Conservation (phyloP, 2,113 vertebrate species). For the Nothocercus nigrocapillus region DNA sequence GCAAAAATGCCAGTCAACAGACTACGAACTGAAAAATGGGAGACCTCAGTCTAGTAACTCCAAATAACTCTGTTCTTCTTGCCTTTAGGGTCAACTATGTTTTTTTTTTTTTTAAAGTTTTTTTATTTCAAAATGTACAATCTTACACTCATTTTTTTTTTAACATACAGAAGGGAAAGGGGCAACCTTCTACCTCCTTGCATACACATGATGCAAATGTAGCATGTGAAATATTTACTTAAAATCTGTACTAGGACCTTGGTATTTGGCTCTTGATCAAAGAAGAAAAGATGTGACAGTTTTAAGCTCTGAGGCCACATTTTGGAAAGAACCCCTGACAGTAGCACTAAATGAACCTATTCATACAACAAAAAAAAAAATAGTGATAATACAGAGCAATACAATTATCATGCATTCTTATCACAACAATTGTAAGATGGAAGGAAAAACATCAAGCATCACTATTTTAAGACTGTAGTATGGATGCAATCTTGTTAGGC, state of each 20-base stretch:
- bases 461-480: conserved; percentile 1
- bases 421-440: neutral
- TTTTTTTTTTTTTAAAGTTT: neutral
- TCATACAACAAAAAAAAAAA: neutral
- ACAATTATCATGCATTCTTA: conserved; percentile 1
- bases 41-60: neutral
- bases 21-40: neutral
- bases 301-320: neutral
- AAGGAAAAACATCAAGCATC: neutral
- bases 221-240: neutral
- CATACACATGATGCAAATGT: neutral
- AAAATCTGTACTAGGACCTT: neutral
- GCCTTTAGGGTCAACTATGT: neutral
- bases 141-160: neutral
- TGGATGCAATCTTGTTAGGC: neutral
- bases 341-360: neutral
- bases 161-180: neutral
- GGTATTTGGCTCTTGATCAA: neutral
- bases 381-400: neutral
- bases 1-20: accelerated
- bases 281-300: neutral
- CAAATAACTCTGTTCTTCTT: neutral
- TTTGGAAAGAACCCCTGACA: neutral
- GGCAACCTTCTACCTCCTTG: neutral
- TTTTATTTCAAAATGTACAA: neutral